These are phyloP conservation scores for Agriopis marginaria DNA, from an alignment of 2,888 invertebrate genomes.

Conservation along the genomic window DNA sequence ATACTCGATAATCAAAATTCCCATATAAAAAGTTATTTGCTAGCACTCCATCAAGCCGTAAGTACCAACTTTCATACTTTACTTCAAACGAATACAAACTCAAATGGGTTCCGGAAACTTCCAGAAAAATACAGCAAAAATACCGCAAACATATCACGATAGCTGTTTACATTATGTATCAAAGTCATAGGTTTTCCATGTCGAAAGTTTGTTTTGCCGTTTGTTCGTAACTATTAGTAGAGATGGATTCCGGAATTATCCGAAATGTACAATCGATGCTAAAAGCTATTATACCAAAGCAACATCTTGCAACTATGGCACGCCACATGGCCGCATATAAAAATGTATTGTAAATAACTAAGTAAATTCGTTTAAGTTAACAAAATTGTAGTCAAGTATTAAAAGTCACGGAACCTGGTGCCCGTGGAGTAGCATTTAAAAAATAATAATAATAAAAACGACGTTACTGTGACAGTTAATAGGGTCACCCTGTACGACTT, in stretches of 20 bases:
- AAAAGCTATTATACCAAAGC: background rate
- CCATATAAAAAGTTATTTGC: slow-evolving; percentile 10
- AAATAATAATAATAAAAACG: too few relatives aligned
- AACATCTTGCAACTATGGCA: too few relatives aligned
- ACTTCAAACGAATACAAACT: slow-evolving; percentile 25
- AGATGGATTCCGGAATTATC: slow-evolving; percentile 4
- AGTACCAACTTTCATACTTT: slow-evolving; percentile 22
- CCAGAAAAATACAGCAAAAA: slow-evolving; percentile 22
- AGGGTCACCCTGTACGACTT: background rate
- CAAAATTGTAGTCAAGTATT: too few relatives aligned
- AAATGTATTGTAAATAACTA: too few relatives aligned
- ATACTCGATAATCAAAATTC: slow-evolving; percentile 1
- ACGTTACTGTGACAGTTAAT: background rate
- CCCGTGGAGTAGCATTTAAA: too few relatives aligned
- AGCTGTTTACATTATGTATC: slow-evolving; percentile 33
- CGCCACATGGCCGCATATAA: too few relatives aligned
- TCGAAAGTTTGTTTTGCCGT: slow-evolving; percentile 25
- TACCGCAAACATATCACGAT: slow-evolving; percentile 15
- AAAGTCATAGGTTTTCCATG: slow-evolving; percentile 35
- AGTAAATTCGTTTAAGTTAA: too few relatives aligned
- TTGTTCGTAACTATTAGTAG: slow-evolving; percentile 25
- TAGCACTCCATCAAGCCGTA: slow-evolving; percentile 25
- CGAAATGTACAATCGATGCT: background rate
- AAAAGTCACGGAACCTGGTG: too few relatives aligned
- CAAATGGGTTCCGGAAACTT: slow-evolving; percentile 29